Evolutionary conservation across 2,797 vertebrate species (phyloP).

Genomic region (Pipistrellus pipistrellus): DNA sequence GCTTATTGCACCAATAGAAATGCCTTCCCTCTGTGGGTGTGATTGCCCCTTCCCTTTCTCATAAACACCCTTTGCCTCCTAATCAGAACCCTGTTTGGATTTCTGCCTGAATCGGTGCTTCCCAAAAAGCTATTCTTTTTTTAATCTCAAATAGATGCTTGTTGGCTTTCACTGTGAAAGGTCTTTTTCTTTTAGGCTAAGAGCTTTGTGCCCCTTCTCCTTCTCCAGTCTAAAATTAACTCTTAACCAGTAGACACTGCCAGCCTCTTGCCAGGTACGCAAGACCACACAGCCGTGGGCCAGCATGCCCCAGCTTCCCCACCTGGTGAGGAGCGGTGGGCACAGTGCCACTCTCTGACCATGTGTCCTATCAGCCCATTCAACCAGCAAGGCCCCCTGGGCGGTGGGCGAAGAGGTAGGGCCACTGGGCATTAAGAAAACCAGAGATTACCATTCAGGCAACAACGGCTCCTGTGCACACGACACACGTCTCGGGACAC

Average conservation of each 20-base stretch:
- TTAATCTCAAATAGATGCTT: background rate
- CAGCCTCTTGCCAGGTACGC: background rate
- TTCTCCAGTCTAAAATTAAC: constrained; percentile 36
- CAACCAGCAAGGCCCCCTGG: background rate
- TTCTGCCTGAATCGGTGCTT: background rate
- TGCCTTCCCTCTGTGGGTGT: background rate
- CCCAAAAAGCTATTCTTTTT: background rate
- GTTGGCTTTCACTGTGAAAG: background rate
- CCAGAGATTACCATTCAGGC: background rate
- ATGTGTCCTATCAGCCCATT: background rate
- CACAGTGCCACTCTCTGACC: background rate
- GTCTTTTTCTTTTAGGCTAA: background rate
- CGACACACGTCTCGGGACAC: background rate
- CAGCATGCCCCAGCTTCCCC: background rate
- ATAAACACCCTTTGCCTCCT: background rate
- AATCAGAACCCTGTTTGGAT: background rate
- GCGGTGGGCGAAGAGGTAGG: background rate
- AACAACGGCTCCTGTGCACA: constrained; percentile 1
- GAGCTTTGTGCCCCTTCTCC: background rate
- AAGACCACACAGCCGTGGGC: background rate
- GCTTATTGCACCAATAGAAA: background rate
- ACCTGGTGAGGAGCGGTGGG: background rate
- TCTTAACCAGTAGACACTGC: constrained; percentile 13
- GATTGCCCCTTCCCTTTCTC: background rate
- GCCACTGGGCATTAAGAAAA: background rate